A percentile compares a stretch with the other conserved stretches of the same genome.
These are phyloP conservation scores for Popillia japonica DNA, from an alignment of 1,140 invertebrate genomes.

Conservation along the genomic window DNA sequence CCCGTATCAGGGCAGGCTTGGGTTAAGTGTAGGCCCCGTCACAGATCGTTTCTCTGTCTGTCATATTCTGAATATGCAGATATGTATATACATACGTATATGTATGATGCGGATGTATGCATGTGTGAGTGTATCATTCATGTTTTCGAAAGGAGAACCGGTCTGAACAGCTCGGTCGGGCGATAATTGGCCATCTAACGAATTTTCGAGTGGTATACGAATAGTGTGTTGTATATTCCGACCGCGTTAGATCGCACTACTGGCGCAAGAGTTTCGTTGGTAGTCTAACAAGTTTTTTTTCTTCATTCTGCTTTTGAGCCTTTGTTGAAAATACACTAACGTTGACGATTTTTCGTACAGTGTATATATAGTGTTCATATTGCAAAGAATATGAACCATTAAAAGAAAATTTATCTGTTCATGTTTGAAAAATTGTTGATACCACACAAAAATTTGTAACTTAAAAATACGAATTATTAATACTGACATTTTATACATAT, in stretches of 20 bases:
- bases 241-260: slow-evolving; percentile 28
- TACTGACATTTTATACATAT: no score
- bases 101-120: neutral
- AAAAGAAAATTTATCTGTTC: no score
- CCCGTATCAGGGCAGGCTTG: slow-evolving; percentile 16
- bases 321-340: neutral
- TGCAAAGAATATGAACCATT: neutral
- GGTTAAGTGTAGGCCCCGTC: neutral
- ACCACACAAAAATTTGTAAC: no score
- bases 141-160: slow-evolving; percentile 23
- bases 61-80: neutral
- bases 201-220: slow-evolving; percentile 26
- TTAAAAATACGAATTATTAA: no score
- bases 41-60: neutral
- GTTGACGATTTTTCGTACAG: slow-evolving; percentile 1
- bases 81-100: neutral
- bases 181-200: slow-evolving; percentile 33
- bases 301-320: neutral
- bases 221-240: neutral
- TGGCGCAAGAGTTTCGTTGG: slow-evolving; percentile 18
- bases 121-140: slow-evolving; percentile 22
- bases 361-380: no score
- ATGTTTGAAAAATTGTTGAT: no score
- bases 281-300: slow-evolving; percentile 30
- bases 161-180: neutral